phyloP scores from a whole-genome alignment of 2,797 vertebrate species.

The Sebastes trivittatus region DNA sequence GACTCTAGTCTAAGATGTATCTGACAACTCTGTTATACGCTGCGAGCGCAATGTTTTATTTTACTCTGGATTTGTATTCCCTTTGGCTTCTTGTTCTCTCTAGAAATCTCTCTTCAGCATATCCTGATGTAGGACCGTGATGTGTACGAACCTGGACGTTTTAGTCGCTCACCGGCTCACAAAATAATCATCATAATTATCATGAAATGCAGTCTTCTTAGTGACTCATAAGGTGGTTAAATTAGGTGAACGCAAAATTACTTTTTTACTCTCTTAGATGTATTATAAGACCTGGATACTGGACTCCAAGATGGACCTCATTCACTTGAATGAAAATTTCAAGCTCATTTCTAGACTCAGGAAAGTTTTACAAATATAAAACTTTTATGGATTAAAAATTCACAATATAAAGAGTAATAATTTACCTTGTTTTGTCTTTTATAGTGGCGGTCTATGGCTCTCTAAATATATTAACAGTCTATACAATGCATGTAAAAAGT shows the following conservation, averaged over 20 bases:
- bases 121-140: not conserved
- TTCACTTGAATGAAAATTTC: not conserved
- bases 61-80: slow-evolving; percentile 14
- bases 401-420: not conserved
- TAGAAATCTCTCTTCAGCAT: slow-evolving; percentile 3
- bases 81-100: slow-evolving; percentile 55
- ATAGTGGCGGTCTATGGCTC: no score
- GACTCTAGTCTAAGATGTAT: slow-evolving; percentile 14
- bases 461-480: not conserved
- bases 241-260: not conserved
- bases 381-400: not conserved
- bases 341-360: not conserved
- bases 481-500: not conserved
- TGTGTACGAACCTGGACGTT: not conserved
- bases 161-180: not conserved
- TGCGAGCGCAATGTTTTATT: slow-evolving; percentile 2
- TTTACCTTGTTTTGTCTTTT: not conserved
- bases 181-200: not conserved
- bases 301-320: not conserved
- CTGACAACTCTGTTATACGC: slow-evolving; percentile 15
- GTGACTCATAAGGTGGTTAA: not conserved
- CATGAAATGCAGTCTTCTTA: not conserved
- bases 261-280: not conserved
- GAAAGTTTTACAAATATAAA: not conserved
- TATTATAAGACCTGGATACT: not conserved